These are phyloP conservation scores for Bungarus multicinctus DNA, from an alignment of 2,113 vertebrate species.

Conservation along the genomic window DNA sequence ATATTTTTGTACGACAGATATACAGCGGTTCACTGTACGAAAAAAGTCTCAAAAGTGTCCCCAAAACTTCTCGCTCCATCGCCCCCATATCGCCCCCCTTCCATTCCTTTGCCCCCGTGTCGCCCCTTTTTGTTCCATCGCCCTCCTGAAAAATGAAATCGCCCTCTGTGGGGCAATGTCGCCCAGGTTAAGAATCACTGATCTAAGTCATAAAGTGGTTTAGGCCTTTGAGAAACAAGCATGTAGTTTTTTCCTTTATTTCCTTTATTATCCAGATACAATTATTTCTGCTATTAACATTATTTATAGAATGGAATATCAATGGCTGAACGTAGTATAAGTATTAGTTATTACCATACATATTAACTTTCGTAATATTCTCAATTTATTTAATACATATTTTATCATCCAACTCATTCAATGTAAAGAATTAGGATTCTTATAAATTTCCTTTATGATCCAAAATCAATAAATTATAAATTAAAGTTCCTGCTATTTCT, in stretches of 20 bases:
- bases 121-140: too few species aligned
- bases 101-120: too few species aligned
- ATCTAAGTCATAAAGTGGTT: not conserved
- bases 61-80: too few species aligned
- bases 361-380: not conserved
- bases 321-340: not conserved
- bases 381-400: not conserved
- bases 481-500: not conserved
- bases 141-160: too few species aligned
- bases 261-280: not conserved
- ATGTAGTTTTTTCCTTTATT: not conserved
- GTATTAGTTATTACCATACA: not conserved
- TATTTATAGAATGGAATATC: not conserved
- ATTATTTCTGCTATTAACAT: not conserved
- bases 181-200: too few species aligned
- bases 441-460: not conserved
- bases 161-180: too few species aligned
- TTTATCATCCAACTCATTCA: not conserved
- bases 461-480: not conserved
- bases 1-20: too few species aligned
- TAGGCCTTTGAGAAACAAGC: not conserved
- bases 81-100: too few species aligned
- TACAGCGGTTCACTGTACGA: too few species aligned
- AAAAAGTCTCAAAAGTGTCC: too few species aligned
- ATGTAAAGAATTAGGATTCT: not conserved